Base-by-base conservation (phyloP, 1,140 invertebrate genomes). In the Drosophila azteca region DNA sequence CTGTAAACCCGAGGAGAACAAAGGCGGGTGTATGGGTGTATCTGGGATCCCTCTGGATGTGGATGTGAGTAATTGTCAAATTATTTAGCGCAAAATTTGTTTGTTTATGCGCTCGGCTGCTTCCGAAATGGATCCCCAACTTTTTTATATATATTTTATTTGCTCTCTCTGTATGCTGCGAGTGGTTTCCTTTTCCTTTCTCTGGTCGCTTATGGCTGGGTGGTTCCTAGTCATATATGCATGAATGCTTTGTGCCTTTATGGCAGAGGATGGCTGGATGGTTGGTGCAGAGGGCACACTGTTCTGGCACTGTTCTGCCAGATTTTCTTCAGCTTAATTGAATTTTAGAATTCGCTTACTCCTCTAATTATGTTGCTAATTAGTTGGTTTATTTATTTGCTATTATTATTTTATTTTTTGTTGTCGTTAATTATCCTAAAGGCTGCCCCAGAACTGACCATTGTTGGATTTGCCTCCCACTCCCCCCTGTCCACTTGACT, bases 81-180 rank as follows among this genome's bases (percentile, higher is more conserved):
- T 91, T 91, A 91, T 91, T 91, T 91, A 91, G 87, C 87, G 90
- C 77, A 91, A 91, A 90, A 88, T 91, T 91, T 91, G 80, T 91
- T 90, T 91, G 90, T 72, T 77, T 91, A 71, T 79, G 65, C 78
- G 90, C 77, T 83, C 76, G 85, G 90, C 62, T 90, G 90, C 68
- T 58, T 76, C 20, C 68, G 52, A 89, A 90, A 90, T 80, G 89
- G 81, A 83, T 88, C 73, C 73, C 78, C 66, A 71, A 77, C 84
- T 78, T 79, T 15, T 26, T 58, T 48, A 61, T 71, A 46, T 54
- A 35, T 51, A n/a, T 24, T 11, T 43, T 8, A 11, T 44, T 44
- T 31, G 15, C n/a, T 51, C 26, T 44, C 39, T 43, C 44, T 41
- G 11, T 35, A 11, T 24, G 24, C 17, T 44, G 13, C 8, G 2